Percentiles rank a stretch among this genome's conserved stretches.
These are phyloP conservation scores for Agapornis roseicollis DNA, from an alignment of 2,113 vertebrate genomes.

Conservation along the genomic window DNA sequence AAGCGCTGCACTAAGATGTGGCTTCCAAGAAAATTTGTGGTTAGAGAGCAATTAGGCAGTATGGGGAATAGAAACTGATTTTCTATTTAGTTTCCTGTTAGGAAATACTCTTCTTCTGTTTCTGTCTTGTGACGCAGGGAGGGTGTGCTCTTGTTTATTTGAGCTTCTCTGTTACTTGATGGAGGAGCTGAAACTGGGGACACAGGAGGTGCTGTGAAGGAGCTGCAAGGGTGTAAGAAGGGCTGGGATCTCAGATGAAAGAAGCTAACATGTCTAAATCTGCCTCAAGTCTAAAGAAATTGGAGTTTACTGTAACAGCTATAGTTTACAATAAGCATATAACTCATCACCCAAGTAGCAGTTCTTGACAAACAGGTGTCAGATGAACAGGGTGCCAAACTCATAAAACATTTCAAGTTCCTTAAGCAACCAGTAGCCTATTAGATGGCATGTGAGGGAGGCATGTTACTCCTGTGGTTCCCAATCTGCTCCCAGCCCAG, in stretches of 20 bases:
- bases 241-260: neutral
- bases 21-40: neutral
- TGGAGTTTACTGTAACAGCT: neutral
- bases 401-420: neutral
- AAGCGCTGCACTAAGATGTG: neutral
- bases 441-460: neutral
- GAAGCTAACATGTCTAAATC: neutral
- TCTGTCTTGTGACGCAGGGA: neutral
- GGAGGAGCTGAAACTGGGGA: neutral
- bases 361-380: neutral
- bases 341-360: neutral
- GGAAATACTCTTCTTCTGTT: neutral
- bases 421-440: neutral
- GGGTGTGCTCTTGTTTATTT: neutral
- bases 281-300: neutral
- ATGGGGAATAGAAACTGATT: neutral
- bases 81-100: neutral
- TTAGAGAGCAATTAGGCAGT: neutral
- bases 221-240: neutral
- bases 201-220: neutral
- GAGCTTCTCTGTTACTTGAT: neutral
- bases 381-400: neutral
- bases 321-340: neutral
- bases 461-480: accelerated
- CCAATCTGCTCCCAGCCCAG: neutral